Base-by-base conservation (phyloP, 2,113 vertebrate genomes). In the Arizona elegans region DNA sequence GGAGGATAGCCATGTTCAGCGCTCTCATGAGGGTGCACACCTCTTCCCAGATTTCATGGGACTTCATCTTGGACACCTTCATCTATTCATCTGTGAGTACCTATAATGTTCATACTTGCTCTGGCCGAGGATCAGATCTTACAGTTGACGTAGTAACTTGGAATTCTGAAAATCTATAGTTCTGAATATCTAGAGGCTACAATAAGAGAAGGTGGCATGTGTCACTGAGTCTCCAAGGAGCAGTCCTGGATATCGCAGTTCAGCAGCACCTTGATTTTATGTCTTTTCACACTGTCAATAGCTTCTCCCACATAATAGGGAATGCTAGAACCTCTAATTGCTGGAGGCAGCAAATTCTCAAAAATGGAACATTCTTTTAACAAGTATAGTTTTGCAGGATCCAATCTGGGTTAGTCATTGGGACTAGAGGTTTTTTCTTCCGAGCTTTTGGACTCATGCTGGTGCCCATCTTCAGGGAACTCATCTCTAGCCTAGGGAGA, bases 51-150 rank as follows among this genome's bases (percentile, higher is more conserved):
- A 92, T 54, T 50, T 54, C 90, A 0, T 65, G 92, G 90, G 94
- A 62, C 87, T 92, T 93, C 91, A 92, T 56, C 54, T 93, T 95
- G 23, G 75, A 89, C 1, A 88, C 95, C 1, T 5, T 93, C 55
- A 2, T 87, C 47, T 62, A 54, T 87, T 93, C 96, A 15, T 7
- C 26, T 75, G 98, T 98, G 94, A 98, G 98, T 98, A 95, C 92
- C 65, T 92, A 95, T 86, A 85, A 88, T 52, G 70, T 5, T 0
- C 8, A 3, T 9, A 85, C 0, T 0, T 29, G 58, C 8, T n/a
- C 95, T 92, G 10, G 7, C 1, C 53, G 29, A 50, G 56, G 56
- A 52, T 11, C 24, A 47, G 53, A 23, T 85, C 23, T 38, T 26
- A 53, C n/a, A 55, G 21, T 33, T 47, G 17, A 53, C 0, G 1